Evolutionary conservation across 2,888 invertebrate species (phyloP), one percentile per base, ranked within the genome.

Genomic region (Drosophila putrida): DNA sequence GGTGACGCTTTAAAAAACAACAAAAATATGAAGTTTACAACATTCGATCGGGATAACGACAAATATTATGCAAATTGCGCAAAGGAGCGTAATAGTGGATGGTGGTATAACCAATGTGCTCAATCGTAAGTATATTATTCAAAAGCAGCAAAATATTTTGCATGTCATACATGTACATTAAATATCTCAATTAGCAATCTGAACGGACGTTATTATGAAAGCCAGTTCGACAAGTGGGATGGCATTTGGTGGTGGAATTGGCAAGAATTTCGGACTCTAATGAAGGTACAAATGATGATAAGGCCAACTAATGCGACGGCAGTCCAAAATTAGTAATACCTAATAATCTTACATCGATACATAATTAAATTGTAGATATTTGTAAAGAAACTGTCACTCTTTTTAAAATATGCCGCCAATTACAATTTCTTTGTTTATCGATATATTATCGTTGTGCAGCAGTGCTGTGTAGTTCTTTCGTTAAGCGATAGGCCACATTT

Each of bases 191-290:
- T 20, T 4, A 75, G 75, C 6, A 75, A 75, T 65, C 35, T 79
- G 0, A 75, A 75, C 33, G 75, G 75, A 25, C 64, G 8, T 33
- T 75, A 75, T 28, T 49, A 20, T 39, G 54, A 58, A 11, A 39
- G 46, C 6, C 71, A 79, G 13, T 25, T 64, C 38, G 71, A 79
- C 28, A 61, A 38, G 20, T 79, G 70, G 75, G 49, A 64, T 9
- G 75, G 75, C 25, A 75, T 75, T 59, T 75, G 60, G 60, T 75
- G 75, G 75, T 70, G 54, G 63, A 51, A 41, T 59, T 75, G 79
- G 75, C 75, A 78, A 31, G 51, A 64, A 58, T 53, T 58, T 0
- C 49, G 15, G 1, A 65, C 75, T 3, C 61, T 75, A 0, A 64
- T 46, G 39, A 46, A 46, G 0, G 75, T 75, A 4, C 47, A 70